Evolutionary conservation across 1,140 invertebrate genomes (phyloP).

Genomic region (Ectropis grisescens): DNA sequence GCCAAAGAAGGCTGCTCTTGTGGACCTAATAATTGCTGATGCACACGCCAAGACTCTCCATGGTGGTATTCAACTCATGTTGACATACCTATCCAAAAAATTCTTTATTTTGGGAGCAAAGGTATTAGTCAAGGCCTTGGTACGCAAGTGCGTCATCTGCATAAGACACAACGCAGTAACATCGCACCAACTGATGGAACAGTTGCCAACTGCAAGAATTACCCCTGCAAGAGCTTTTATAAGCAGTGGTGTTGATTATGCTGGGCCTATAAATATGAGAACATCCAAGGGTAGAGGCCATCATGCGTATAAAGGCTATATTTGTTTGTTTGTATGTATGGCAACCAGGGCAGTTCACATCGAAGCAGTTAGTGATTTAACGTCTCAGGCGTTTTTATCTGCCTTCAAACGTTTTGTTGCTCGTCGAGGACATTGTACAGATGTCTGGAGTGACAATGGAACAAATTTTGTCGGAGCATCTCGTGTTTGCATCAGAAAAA

Average conservation of each 20-base stretch:
- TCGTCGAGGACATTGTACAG: neutral
- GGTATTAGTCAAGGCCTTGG: constrained; percentile 4
- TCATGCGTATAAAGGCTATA: no score
- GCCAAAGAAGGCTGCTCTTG: constrained; percentile 10
- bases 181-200: constrained; percentile 3
- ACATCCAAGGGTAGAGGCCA: constrained; percentile 2
- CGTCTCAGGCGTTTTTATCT: constrained; percentile 24
- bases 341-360: constrained; percentile 4
- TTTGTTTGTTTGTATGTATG: constrained; percentile 3
- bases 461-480: constrained; percentile 2
- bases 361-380: constrained; percentile 20
- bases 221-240: constrained; percentile 1
- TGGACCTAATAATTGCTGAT: constrained; percentile 11
- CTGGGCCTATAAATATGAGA: constrained; percentile 2
- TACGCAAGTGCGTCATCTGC: constrained; percentile 24
- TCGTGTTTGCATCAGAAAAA: no score
- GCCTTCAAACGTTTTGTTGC: constrained; percentile 21
- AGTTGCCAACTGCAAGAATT: neutral
- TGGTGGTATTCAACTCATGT: constrained; percentile 22
- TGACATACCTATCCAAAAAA: constrained; percentile 11
- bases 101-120: constrained; percentile 24
- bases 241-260: constrained; percentile 4
- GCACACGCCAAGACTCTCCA: constrained; percentile 26
- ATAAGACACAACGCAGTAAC: neutral
- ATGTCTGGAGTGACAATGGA: constrained; percentile 4